Percentiles rank a stretch among this genome's conserved stretches.
Evolutionary conservation across 2,113 vertebrate species (phyloP).

Genomic region (Marmota flaviventris): DNA sequence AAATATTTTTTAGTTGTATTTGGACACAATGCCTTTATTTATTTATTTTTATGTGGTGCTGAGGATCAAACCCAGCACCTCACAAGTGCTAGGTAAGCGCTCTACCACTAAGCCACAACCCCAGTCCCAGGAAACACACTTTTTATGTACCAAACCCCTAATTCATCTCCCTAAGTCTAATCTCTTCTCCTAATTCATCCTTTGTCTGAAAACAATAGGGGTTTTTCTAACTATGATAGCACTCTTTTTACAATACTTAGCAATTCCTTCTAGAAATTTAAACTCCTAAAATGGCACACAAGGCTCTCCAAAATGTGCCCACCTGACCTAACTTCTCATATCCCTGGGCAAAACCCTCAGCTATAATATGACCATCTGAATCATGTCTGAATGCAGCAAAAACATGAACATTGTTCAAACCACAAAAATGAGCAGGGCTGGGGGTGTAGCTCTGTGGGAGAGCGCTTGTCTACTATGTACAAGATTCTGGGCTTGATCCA

Average conservation of each 20-base stretch:
- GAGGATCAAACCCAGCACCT: too few relatives aligned
- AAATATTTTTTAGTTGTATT: too few relatives aligned
- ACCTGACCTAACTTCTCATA: not conserved
- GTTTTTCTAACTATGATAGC: not conserved
- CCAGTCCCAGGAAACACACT: not conserved
- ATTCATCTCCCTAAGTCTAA: not conserved
- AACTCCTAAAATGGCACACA: constrained; percentile 4
- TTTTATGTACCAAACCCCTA: not conserved
- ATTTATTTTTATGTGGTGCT: too few relatives aligned
- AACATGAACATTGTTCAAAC: not conserved
- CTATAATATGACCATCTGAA: not conserved
- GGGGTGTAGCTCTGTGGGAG: not conserved
- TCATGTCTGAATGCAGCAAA: not conserved
- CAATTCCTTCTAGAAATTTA: not conserved
- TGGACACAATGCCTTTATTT: too few relatives aligned
- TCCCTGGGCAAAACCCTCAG: not conserved
- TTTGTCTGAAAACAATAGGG: not conserved
- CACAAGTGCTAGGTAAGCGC: too few relatives aligned
- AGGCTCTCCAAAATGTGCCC: not conserved
- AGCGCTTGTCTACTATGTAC: too few relatives aligned
- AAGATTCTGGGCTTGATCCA: too few relatives aligned
- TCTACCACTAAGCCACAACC: too few relatives aligned
- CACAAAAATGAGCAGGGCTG: not conserved
- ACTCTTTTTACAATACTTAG: not conserved
- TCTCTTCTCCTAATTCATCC: not conserved